Evolutionary conservation across 2,113 vertebrate species (phyloP).

Genomic region (Prunella fulvescens): DNA sequence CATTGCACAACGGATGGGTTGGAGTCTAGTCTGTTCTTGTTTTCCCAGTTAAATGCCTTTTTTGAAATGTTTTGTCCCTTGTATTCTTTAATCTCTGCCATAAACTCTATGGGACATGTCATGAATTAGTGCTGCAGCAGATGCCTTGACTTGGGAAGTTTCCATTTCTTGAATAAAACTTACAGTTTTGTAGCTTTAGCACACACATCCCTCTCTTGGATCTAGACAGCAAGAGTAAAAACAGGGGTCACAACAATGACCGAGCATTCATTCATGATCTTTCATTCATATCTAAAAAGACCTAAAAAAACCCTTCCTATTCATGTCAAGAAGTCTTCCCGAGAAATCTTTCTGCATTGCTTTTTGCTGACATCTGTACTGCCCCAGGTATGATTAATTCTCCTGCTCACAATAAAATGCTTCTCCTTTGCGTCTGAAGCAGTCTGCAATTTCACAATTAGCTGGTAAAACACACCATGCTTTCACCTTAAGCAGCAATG

Average conservation of each 20-base stretch:
- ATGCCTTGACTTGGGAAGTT: background rate
- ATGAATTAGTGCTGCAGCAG: background rate
- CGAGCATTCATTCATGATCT: no score
- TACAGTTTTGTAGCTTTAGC: background rate
- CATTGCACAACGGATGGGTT: conserved; percentile 4
- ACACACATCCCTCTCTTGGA: background rate
- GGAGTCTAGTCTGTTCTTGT: conserved; percentile 58
- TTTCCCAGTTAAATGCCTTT: conserved; percentile 24
- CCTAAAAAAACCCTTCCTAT: conserved; percentile 20
- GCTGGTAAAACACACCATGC: conserved; percentile 25
- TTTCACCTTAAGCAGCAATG: conserved; percentile 47
- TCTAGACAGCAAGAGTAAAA: background rate
- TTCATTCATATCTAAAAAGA: conserved; percentile 30
- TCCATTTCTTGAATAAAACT: background rate
- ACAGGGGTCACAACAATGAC: background rate
- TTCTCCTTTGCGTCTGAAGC: conserved; percentile 53
- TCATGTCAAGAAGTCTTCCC: conserved; percentile 40
- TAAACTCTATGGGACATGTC: background rate
- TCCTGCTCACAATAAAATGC: conserved; percentile 59
- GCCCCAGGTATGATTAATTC: conserved; percentile 68
- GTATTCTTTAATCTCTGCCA: conserved; percentile 48
- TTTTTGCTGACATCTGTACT: conserved; percentile 60
- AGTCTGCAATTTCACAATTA: conserved; percentile 62
- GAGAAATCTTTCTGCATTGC: conserved; percentile 62
- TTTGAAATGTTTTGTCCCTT: conserved; percentile 42